These are phyloP conservation scores for Nannoperca obscura DNA, from an alignment of 2,797 vertebrate genomes.

Conservation along the genomic window DNA sequence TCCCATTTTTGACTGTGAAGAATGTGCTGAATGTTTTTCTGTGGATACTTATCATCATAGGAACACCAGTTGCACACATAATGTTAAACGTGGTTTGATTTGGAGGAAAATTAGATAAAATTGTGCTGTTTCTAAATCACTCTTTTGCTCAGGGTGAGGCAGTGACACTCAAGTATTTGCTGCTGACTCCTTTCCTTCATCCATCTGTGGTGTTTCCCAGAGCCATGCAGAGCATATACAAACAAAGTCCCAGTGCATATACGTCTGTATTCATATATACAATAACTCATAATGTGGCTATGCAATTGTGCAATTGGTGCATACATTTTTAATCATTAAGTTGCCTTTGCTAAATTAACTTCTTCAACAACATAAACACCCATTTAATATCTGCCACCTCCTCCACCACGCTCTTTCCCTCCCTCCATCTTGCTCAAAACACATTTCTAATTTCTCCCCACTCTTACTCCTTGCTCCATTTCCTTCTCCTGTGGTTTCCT, in stretches of 20 bases:
- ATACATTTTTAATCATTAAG: slow-evolving; percentile 38
- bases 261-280: neutral
- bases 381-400: slow-evolving; percentile 44
- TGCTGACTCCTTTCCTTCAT: slow-evolving; percentile 7
- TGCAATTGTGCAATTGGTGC: slow-evolving; percentile 3
- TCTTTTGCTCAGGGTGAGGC: neutral
- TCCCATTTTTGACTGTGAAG: slow-evolving; percentile 6
- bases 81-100: slow-evolving; percentile 5
- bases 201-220: neutral
- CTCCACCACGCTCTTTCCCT: neutral
- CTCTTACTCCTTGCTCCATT: neutral
- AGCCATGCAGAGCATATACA: neutral
- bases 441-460: slow-evolving; percentile 37
- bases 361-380: slow-evolving; percentile 40
- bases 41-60: slow-evolving; percentile 36
- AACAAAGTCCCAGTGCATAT: neutral
- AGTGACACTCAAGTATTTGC: neutral
- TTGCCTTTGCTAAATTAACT: slow-evolving; percentile 52
- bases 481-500: neutral
- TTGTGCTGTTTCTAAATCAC: slow-evolving; percentile 9
- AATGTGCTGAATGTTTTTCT: slow-evolving; percentile 26
- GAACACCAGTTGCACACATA: slow-evolving; percentile 19
- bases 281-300: slow-evolving; percentile 13
- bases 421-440: neutral
- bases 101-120: slow-evolving; percentile 17